Percentiles rank a stretch among this genome's conserved stretches.
Conservation (phyloP, 2,797 vertebrate species). For the Danio aesculapii region DNA sequence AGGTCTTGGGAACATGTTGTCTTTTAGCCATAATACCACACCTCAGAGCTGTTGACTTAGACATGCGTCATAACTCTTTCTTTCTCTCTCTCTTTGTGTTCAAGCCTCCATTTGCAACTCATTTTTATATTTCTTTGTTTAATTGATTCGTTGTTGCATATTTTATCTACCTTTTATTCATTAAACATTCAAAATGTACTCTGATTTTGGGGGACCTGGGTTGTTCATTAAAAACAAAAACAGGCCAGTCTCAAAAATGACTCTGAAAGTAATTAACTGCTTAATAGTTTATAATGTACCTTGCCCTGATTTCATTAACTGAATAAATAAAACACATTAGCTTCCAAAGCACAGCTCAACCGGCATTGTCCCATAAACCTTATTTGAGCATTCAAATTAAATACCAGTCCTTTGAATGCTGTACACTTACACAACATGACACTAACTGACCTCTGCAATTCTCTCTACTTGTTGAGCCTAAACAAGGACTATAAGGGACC, state of each 20-base stretch:
- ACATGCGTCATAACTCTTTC: not conserved
- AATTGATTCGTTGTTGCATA: not conserved
- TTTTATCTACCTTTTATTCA: not conserved
- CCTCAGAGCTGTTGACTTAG: not conserved
- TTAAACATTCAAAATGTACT: not conserved
- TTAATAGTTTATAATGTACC: not conserved
- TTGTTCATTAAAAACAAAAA: not conserved
- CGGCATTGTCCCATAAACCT: not conserved
- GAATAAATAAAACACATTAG: not conserved
- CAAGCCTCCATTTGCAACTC: not conserved
- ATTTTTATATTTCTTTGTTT: not conserved
- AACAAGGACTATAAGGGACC: not conserved
- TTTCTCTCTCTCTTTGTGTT: not conserved
- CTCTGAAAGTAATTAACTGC: not conserved
- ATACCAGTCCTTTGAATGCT: not conserved
- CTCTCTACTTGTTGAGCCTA: not conserved
- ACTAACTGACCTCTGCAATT: not conserved
- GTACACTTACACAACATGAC: not conserved
- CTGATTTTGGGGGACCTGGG: not conserved
- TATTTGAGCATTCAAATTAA: slow-evolving; percentile 12
- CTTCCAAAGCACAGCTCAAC: not conserved
- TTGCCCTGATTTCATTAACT: not conserved
- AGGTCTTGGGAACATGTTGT: slow-evolving; percentile 53
- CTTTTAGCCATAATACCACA: slow-evolving; percentile 16
- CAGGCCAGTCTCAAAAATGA: not conserved